These are phyloP conservation scores for Calcarius ornatus DNA, from an alignment of 2,113 vertebrate species.

Conservation along the genomic window DNA sequence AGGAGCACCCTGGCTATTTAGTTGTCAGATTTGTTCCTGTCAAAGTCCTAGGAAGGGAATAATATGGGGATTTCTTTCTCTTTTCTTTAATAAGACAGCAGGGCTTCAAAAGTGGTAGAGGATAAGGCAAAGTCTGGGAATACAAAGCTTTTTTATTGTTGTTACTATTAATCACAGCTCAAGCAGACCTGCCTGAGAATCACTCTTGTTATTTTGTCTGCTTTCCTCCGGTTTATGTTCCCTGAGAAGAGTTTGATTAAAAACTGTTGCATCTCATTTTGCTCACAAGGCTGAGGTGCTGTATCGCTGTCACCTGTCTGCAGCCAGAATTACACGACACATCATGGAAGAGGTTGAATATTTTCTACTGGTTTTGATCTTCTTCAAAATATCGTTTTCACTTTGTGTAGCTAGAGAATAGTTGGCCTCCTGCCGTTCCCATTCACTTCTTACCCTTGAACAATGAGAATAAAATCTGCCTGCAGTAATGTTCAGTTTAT, in stretches of 20 bases:
- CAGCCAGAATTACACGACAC: constrained; percentile 4
- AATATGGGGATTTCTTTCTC: not conserved
- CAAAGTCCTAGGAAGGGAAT: not conserved
- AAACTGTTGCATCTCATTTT: constrained; percentile 39
- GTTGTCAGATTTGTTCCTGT: not conserved
- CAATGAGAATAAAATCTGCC: constrained; percentile 62
- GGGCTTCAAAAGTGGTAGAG: not conserved
- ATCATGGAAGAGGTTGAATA: constrained; percentile 33
- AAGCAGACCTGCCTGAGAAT: not conserved
- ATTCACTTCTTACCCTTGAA: constrained; percentile 65
- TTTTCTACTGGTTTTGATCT: constrained; percentile 60
- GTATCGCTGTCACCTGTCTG: not conserved
- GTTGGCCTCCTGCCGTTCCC: constrained; percentile 38
- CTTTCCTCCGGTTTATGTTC: constrained; percentile 4
- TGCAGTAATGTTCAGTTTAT: constrained; percentile 62
- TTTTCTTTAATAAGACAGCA: not conserved
- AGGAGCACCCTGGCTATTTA: not conserved
- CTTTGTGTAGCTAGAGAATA: constrained; percentile 53
- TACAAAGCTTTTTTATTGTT: not conserved
- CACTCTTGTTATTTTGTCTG: not conserved
- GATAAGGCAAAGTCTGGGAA: not conserved
- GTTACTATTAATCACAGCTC: not conserved
- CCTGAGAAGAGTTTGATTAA: constrained; percentile 27
- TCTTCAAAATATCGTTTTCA: constrained; percentile 62
- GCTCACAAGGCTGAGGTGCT: not conserved